Conservation (phyloP, 2,888 invertebrate species). For the Platerodrilus igneus region DNA sequence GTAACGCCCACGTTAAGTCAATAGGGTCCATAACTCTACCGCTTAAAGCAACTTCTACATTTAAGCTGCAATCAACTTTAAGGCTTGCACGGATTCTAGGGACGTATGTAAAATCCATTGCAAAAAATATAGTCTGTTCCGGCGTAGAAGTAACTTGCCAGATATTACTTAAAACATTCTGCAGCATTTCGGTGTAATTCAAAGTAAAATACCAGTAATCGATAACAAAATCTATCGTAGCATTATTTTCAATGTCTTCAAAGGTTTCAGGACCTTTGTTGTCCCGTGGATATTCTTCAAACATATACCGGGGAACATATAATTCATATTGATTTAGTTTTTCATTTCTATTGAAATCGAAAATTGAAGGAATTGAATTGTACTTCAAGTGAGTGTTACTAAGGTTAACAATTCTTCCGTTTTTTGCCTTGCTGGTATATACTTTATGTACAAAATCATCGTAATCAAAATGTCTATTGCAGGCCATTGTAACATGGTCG, state of each 20-base stretch:
- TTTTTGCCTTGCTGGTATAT: not conserved
- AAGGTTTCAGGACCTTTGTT: slow-evolving; percentile 10
- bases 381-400: not conserved
- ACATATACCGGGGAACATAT: slow-evolving; percentile 8
- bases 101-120: slow-evolving; percentile 11
- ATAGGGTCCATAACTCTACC: slow-evolving; percentile 19
- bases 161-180: not conserved
- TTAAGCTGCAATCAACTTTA: slow-evolving; percentile 14
- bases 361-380: no score
- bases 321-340: not conserved
- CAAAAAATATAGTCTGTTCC: slow-evolving; percentile 14
- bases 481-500: slow-evolving; percentile 11
- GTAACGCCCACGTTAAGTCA: slow-evolving; percentile 23
- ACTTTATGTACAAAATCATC: slow-evolving; percentile 5
- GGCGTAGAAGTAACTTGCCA: slow-evolving; percentile 11
- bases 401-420: not conserved
- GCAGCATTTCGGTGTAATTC: slow-evolving; percentile 7
- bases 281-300: slow-evolving; percentile 11
- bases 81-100: slow-evolving; percentile 15
- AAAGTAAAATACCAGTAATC: slow-evolving; percentile 14
- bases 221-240: slow-evolving; percentile 16
- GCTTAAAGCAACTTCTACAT: slow-evolving; percentile 11
- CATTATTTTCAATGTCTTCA: slow-evolving; percentile 15
- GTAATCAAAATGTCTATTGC: slow-evolving; percentile 13
- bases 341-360: no score